These are phyloP conservation scores for Salvator merianae DNA, from an alignment of 2,113 vertebrate species.

Conservation along the genomic window DNA sequence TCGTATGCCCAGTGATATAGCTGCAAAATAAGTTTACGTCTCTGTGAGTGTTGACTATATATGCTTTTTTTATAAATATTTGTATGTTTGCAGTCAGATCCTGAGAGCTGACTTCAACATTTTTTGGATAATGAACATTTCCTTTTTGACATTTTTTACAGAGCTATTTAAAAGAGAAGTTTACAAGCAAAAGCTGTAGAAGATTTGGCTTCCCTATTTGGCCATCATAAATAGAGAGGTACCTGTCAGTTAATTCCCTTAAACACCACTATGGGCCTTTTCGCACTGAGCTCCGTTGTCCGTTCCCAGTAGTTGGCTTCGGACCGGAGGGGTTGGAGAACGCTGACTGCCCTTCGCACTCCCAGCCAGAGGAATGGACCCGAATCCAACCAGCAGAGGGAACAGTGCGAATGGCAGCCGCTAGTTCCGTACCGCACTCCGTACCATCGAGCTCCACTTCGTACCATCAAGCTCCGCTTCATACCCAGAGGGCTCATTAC, in stretches of 20 bases:
- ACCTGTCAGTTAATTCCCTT: not conserved
- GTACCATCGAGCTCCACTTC: too few species aligned
- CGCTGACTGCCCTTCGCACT: too few species aligned
- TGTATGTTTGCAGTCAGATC: not conserved
- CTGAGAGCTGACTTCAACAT: not conserved
- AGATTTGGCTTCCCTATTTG: not conserved
- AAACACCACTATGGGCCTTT: not conserved
- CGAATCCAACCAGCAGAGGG: too few species aligned
- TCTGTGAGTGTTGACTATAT: not conserved
- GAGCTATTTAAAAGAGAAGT: not conserved
- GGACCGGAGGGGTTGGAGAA: too few species aligned
- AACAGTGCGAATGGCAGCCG: too few species aligned
- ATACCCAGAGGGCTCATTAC: too few species aligned
- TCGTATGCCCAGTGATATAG: not conserved
- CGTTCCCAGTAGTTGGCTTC: too few species aligned
- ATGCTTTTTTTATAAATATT: not conserved
- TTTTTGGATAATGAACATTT: not conserved
- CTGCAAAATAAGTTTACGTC: too few species aligned
- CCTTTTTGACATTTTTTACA: not conserved
- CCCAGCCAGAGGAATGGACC: too few species aligned
- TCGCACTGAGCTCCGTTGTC: too few species aligned
- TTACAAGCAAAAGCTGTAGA: not conserved
- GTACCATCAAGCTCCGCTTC: too few species aligned
- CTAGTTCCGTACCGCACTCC: too few species aligned
- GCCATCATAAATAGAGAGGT: not conserved